A percentile compares a stretch with the other conserved stretches of the same genome.
Conservation (phyloP, 1,140 invertebrate species). For the Apis dorsata region DNA sequence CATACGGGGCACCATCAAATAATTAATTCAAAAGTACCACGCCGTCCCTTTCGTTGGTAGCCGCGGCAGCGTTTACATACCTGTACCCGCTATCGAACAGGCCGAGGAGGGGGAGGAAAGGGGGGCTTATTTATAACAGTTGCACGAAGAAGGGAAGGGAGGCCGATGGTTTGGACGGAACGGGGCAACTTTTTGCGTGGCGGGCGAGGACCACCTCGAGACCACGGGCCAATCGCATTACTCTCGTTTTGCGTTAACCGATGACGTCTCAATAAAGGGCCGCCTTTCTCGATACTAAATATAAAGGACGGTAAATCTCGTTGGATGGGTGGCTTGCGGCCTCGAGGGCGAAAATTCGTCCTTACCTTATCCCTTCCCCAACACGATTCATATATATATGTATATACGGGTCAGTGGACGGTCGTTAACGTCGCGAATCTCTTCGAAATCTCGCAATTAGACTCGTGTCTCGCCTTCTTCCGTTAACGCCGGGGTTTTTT, state of each 20-base stretch:
- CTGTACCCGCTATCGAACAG: constrained; percentile 9
- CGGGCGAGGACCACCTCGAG: constrained; percentile 29
- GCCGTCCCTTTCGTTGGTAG: constrained; percentile 43
- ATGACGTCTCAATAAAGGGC: constrained; percentile 56
- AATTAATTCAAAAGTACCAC: constrained; percentile 68
- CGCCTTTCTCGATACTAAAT: constrained; percentile 11
- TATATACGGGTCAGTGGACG: no score
- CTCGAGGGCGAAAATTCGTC: background rate
- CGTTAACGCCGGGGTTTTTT: no score
- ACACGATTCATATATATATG: background rate
- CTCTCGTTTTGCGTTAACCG: constrained; percentile 47
- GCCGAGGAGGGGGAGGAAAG: background rate
- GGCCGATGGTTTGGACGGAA: no score
- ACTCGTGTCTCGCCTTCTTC: no score
- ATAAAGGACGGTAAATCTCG: constrained; percentile 39
- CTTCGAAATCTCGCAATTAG: no score
- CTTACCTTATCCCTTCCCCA: background rate
- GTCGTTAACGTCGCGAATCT: no score
- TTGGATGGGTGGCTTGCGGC: background rate
- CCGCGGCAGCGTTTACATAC: constrained; percentile 24
- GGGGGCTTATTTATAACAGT: constrained; percentile 52
- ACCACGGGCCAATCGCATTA: constrained; percentile 38
- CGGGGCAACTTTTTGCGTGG: constrained; percentile 40
- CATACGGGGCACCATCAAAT: constrained; percentile 60
- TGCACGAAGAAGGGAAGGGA: background rate